Conservation (phyloP, 30 jellyfish, hydroid and myxozoan genomes). For the Mastigias papua region DNA sequence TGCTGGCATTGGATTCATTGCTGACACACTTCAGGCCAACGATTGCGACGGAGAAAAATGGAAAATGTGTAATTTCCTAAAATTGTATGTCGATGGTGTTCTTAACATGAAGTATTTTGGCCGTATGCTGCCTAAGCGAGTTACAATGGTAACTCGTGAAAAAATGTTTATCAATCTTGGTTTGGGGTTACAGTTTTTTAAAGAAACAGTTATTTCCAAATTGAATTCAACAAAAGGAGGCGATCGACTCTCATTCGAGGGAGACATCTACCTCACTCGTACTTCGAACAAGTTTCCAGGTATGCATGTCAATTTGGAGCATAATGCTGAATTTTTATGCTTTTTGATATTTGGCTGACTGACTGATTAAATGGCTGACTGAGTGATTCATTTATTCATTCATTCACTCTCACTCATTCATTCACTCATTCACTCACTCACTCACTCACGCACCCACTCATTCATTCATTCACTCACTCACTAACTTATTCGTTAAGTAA, state of each 20-base stretch:
- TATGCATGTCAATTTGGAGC: background rate
- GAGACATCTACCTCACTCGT: background rate
- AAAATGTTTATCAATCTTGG: background rate
- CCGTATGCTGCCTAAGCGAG: background rate
- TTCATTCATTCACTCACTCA: too few species aligned
- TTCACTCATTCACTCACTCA: background rate
- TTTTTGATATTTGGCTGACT: background rate
- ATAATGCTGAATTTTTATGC: too few species aligned
- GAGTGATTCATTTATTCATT: background rate
- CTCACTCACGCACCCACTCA: background rate
- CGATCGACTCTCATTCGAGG: constrained; percentile 22
- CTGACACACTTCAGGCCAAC: background rate
- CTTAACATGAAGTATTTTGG: constrained; percentile 12
- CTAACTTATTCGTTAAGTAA: background rate
- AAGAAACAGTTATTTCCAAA: background rate
- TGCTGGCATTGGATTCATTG: constrained; percentile 37
- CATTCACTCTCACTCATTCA: too few species aligned
- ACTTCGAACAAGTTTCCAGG: constrained; percentile 11
- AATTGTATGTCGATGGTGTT: background rate
- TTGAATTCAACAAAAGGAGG: constrained; percentile 6
- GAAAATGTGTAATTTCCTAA: constrained; percentile 49
- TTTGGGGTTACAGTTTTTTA: background rate
- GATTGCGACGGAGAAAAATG: constrained; percentile 16
- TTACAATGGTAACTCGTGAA: constrained; percentile 6
- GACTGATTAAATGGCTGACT: background rate